phyloP scores from a whole-genome alignment of 2,888 invertebrate genomes.

The Pomacea canaliculata region DNA sequence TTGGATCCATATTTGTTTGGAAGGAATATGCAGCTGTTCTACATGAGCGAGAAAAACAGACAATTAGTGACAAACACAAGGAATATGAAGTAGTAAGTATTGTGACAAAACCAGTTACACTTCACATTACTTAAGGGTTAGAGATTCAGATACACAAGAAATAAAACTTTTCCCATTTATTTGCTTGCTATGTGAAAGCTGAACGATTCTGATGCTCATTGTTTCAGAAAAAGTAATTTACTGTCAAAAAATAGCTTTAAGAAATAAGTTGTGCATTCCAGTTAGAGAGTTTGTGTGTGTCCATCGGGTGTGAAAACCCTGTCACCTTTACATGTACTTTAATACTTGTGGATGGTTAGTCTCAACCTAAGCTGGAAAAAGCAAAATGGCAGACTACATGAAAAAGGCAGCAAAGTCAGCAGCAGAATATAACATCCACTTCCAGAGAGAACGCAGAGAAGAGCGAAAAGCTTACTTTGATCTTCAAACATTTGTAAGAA shows the following conservation, averaged over 20 bases:
- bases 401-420: constrained; percentile 67
- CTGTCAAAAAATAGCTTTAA: too few relatives aligned
- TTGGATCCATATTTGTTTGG: too few relatives aligned
- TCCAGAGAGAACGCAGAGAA: constrained; percentile 82
- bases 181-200: neutral
- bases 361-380: constrained; percentile 64
- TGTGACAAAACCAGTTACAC: neutral
- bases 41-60: constrained; percentile 68
- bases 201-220: neutral
- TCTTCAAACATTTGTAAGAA: constrained; percentile 81
- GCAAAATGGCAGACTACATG: constrained; percentile 63
- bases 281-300: too few relatives aligned
- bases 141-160: too few relatives aligned
- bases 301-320: too few relatives aligned
- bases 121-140: too few relatives aligned
- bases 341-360: neutral
- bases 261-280: too few relatives aligned
- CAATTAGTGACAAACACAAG: constrained; percentile 68
- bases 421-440: constrained; percentile 87
- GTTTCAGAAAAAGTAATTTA: neutral
- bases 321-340: too few relatives aligned
- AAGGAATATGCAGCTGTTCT: constrained; percentile 67
- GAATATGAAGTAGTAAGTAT: constrained; percentile 68
- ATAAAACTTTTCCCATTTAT: too few relatives aligned
- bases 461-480: constrained; percentile 88